Conservation (phyloP, 2,797 vertebrate genomes). For the Cossypha polioptera region DNA sequence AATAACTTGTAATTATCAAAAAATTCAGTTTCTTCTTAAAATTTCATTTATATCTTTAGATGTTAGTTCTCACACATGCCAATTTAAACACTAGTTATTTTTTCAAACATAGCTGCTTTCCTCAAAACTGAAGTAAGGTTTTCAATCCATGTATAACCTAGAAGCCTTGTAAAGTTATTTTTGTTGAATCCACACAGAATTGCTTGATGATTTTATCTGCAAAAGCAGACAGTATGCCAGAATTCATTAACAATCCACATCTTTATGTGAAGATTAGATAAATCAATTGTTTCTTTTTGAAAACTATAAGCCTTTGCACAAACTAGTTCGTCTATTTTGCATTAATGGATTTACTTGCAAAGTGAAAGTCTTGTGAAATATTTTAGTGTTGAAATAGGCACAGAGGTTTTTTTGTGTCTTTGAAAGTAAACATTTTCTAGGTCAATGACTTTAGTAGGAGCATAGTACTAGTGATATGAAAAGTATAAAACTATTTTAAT, state of each 20-base stretch:
- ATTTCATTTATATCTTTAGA: not conserved
- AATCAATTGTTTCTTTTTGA: conserved; percentile 45
- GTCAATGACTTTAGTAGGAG: not conserved
- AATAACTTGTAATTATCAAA: not conserved
- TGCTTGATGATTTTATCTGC: conserved; percentile 34
- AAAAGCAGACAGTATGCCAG: not conserved
- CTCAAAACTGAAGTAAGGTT: not conserved
- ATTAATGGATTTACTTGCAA: conserved; percentile 33
- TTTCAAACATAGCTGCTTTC: not conserved
- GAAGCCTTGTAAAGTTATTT: conserved; percentile 11
- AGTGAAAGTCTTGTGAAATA: not conserved
- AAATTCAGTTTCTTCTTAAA: not conserved
- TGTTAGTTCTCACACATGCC: not conserved
- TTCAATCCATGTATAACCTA: conserved; percentile 6
- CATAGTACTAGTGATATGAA: not conserved
- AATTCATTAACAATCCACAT: conserved; percentile 4
- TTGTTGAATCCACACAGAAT: conserved; percentile 22
- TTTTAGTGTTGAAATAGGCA: not conserved
- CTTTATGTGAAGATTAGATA: conserved; percentile 45
- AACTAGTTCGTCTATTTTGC: conserved; percentile 9
- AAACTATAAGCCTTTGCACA: conserved; percentile 31
- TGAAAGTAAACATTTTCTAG: not conserved
- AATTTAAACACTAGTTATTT: not conserved
- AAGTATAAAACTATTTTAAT: not conserved
- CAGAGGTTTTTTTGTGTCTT: not conserved